phyloP scores from a whole-genome alignment of 2,113 vertebrate genomes.

The Pseudorasbora parva region DNA sequence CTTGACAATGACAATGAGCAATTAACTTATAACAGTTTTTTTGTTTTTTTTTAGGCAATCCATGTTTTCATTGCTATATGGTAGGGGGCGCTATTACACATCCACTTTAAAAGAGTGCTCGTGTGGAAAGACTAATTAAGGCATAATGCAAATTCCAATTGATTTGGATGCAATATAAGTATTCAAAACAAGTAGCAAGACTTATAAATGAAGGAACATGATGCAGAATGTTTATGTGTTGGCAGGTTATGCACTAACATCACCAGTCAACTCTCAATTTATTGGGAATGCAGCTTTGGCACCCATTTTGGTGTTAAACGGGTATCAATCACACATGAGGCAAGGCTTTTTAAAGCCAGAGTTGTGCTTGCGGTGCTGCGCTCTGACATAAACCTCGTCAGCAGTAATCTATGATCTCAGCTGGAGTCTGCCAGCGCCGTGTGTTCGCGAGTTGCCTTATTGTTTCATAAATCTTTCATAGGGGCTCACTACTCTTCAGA shows the following conservation, averaged over 20 bases:
- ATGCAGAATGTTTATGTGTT: neutral
- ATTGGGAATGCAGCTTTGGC: neutral
- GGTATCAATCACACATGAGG: conserved; percentile 3
- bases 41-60: too few species aligned
- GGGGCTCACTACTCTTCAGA: conserved; percentile 22
- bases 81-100: too few species aligned
- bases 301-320: neutral
- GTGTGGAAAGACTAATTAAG: too few species aligned
- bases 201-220: neutral
- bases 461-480: conserved; percentile 43
- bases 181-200: neutral
- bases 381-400: neutral
- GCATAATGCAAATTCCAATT: neutral
- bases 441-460: neutral
- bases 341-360: neutral
- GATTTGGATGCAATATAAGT: neutral
- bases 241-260: neutral
- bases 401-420: conserved; percentile 19
- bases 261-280: neutral
- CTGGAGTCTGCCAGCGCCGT: neutral
- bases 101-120: too few species aligned
- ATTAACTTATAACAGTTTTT: neutral
- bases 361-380: neutral
- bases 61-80: too few species aligned
- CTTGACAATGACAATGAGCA: neutral